Base-by-base conservation (phyloP, 2,888 invertebrate genomes). In the Euspilapteryx auroguttella region DNA sequence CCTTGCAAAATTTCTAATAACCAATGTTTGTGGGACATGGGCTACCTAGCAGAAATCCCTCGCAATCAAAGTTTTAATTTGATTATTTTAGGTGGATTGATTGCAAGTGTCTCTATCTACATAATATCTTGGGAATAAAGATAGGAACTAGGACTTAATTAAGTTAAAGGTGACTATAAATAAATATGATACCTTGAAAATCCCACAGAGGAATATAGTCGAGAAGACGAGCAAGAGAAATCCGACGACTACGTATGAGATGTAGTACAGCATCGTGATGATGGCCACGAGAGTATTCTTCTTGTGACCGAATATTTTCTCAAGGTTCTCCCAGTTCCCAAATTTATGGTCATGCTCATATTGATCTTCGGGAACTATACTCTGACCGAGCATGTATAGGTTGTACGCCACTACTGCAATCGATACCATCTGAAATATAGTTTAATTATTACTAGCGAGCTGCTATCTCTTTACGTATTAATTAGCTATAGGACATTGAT, bases 171-270 rank as follows among this genome's bases (percentile, higher is more conserved):
- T n/a, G n/a, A n/a, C n/a, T n/a, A n/a, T n/a, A n/a, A n/a, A n/a
- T n/a, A n/a, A n/a, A n/a, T n/a, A n/a, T n/a, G n/a, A n/a, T 40
- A 71, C 73, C 55, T 58, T 63, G 40, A 63, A 61, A 34, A 64
- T 65, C 30, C 73, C 73, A 39, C 63, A 57, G 0, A 64, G 62
- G 32, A 62, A 57, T 30, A 68, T 36, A 3, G 55, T 41, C 24
- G 54, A 48, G 34, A 68, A 64, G 3, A 73, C 33, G 22, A 73
- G 56, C 34, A 71, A 34, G 13, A 71, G 32, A 14, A 64, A 35
- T 27, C 53, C 62, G 31, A 73, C 49, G 2, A 47, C 33, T 2
- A 61, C 51, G 30, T 75, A 73, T 8, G 55, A 49, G 14, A 55
- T 31, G 36, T 62, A 62, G 39, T 73, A 75, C 22, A 57, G 46